A percentile compares a stretch with the other conserved stretches of the same genome.
Evolutionary conservation across 2,797 vertebrate species (phyloP).

Genomic region (Acipenser oxyrinchus): DNA sequence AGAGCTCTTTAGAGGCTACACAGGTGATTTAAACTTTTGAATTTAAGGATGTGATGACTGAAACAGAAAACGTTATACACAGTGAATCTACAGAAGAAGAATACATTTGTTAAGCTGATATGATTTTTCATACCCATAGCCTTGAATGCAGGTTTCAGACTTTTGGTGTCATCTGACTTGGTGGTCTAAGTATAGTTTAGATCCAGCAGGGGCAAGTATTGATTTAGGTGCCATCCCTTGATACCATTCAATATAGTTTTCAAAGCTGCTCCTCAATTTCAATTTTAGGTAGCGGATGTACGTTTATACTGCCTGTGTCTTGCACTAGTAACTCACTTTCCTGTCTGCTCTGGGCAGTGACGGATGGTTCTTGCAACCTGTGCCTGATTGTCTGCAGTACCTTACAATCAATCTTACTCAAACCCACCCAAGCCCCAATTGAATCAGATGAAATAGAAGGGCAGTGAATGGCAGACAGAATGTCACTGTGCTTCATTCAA

Average conservation of each 20-base stretch:
- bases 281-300: slow-evolving; percentile 41
- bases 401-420: slow-evolving; percentile 34
- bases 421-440: slow-evolving; percentile 18
- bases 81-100: too few species aligned
- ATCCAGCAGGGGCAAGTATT: slow-evolving; percentile 35
- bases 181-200: slow-evolving; percentile 21
- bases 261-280: slow-evolving; percentile 37
- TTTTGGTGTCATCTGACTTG: slow-evolving; percentile 17
- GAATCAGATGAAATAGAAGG: slow-evolving; percentile 15
- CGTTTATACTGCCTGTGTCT: slow-evolving; percentile 40
- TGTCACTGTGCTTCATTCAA: slow-evolving; percentile 32
- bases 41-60: too few species aligned
- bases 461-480: slow-evolving; percentile 28
- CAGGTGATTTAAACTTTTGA: too few species aligned
- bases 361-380: slow-evolving; percentile 38
- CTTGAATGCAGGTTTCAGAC: neutral
- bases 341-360: slow-evolving; percentile 39
- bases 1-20: too few species aligned
- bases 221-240: slow-evolving; percentile 40
- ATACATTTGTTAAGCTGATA: too few species aligned
- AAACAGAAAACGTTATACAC: too few species aligned
- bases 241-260: slow-evolving; percentile 39
- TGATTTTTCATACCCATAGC: too few species aligned
- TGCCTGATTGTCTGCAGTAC: slow-evolving; percentile 37
- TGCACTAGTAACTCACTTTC: slow-evolving; percentile 30